These are phyloP conservation scores for Penaeus japonicus DNA, from an alignment of 1,140 invertebrate species.

Conservation along the genomic window DNA sequence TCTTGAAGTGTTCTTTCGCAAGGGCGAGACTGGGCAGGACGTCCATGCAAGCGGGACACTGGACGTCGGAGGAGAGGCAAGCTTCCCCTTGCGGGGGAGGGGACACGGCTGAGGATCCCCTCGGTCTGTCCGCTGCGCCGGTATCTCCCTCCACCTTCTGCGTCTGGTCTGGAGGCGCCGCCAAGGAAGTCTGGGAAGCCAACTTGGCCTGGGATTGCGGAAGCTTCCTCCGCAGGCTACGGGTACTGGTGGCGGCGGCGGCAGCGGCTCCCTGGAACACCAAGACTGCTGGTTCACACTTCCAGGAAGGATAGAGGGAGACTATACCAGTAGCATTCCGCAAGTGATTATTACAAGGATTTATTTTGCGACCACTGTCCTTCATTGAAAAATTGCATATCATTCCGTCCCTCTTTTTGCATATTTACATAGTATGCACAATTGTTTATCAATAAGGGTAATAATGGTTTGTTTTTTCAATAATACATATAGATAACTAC, in stretches of 20 bases:
- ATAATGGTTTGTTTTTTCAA: no score
- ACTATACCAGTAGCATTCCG: no score
- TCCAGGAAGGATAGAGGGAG: constrained; percentile 9
- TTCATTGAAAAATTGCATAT: no score
- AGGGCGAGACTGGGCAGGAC: not conserved
- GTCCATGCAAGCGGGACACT: constrained; percentile 25
- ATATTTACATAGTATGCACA: no score
- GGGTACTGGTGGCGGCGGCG: not conserved
- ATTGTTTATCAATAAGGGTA: no score
- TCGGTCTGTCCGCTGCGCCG: not conserved
- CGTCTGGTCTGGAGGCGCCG: no score
- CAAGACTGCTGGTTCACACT: constrained; percentile 36
- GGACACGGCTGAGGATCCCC: not conserved
- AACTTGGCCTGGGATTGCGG: no score
- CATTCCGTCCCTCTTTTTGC: no score
- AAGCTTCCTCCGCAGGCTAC: not conserved
- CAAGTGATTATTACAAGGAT: no score
- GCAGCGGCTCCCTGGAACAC: constrained; percentile 34
- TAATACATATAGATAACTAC: no score
- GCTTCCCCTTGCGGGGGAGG: not conserved
- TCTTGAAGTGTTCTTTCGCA: constrained; percentile 22
- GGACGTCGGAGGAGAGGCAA: not conserved
- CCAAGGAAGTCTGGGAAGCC: no score
- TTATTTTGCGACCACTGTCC: no score
- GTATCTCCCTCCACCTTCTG: not conserved